Percentiles rank a stretch among this genome's conserved stretches.
These are phyloP conservation scores for Celastrina argiolus DNA, from an alignment of 2,888 invertebrate genomes.

Conservation along the genomic window DNA sequence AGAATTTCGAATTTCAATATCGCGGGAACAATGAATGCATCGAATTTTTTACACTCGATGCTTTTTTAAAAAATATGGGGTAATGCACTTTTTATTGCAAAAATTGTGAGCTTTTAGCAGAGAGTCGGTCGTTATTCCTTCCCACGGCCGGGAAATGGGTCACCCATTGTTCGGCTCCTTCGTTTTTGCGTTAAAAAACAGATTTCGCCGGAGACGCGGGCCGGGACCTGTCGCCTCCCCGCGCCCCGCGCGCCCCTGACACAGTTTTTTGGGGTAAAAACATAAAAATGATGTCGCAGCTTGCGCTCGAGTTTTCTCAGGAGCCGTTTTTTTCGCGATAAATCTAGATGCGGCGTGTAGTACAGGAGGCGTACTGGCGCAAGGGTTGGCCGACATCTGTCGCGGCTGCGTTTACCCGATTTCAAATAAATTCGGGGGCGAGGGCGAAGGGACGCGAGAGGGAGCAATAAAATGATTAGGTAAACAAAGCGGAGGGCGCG, in stretches of 20 bases:
- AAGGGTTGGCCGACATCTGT: constrained; percentile 41
- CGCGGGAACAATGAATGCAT: constrained; percentile 57
- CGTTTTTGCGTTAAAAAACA: constrained; percentile 72
- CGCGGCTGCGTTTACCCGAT: constrained; percentile 46
- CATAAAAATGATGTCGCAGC: constrained; percentile 68
- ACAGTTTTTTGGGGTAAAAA: constrained; percentile 72
- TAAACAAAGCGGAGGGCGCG: constrained; percentile 57
- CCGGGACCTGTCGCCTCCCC: constrained; percentile 54
- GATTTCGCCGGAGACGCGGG: constrained; percentile 61
- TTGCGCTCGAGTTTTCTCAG: constrained; percentile 70
- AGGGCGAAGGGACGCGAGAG: constrained; percentile 36
- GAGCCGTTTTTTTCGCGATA: constrained; percentile 55
- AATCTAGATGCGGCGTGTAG: constrained; percentile 61
- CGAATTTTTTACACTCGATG: constrained; percentile 55
- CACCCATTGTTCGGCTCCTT: constrained; percentile 69
- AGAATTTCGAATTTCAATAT: constrained; percentile 45
- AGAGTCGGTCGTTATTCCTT: constrained; percentile 72
- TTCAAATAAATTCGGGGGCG: constrained; percentile 47
- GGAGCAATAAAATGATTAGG: constrained; percentile 69
- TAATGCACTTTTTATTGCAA: constrained; percentile 74
- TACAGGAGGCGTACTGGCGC: constrained; percentile 49
- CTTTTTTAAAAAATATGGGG: constrained; percentile 73
- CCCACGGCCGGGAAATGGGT: constrained; percentile 77
- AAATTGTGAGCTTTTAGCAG: constrained; percentile 51
- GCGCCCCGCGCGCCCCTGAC: constrained; percentile 63